These are phyloP conservation scores for Asobara japonica DNA, from an alignment of 1,140 invertebrate species.

Conservation along the genomic window DNA sequence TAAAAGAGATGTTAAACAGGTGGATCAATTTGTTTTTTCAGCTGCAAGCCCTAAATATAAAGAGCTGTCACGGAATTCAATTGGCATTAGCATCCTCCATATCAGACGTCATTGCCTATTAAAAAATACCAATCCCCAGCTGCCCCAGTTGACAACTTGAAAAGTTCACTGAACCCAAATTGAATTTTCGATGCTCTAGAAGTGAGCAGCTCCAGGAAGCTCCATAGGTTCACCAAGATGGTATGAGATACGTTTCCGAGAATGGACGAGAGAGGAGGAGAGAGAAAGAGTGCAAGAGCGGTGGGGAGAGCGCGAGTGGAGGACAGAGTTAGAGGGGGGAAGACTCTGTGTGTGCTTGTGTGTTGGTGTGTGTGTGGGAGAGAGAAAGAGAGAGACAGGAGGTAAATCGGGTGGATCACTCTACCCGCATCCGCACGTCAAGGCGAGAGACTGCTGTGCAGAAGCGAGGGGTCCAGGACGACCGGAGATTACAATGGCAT, in stretches of 20 bases:
- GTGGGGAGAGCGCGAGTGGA: too few relatives aligned
- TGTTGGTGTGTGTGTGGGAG: neutral
- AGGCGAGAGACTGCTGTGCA: slow-evolving; percentile 62
- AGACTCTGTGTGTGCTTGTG: neutral
- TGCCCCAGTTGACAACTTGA: neutral
- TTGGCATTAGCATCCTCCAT: too few relatives aligned
- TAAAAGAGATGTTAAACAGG: neutral
- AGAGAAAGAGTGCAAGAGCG: slow-evolving; percentile 24
- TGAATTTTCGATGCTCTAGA: slow-evolving; percentile 47
- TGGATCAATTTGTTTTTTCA: neutral
- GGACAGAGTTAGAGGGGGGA: slow-evolving; percentile 20
- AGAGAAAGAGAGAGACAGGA: slow-evolving; percentile 20
- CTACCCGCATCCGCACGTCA: slow-evolving; percentile 55
- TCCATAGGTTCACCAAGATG: slow-evolving; percentile 49
- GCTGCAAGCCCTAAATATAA: too few relatives aligned
- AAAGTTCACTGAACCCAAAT: slow-evolving; percentile 55
- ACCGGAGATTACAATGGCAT: slow-evolving; percentile 68
- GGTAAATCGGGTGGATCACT: slow-evolving; percentile 50
- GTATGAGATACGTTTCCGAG: neutral
- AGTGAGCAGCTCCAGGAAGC: slow-evolving; percentile 41
- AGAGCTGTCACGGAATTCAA: too few relatives aligned
- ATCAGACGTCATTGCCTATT: neutral
- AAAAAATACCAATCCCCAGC: neutral
- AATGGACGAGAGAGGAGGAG: neutral
- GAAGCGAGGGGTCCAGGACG: slow-evolving; percentile 55